Percentiles rank a stretch among this genome's conserved stretches.
Conservation (phyloP, 2,888 invertebrate genomes). For the Rhagonycha fulva region DNA sequence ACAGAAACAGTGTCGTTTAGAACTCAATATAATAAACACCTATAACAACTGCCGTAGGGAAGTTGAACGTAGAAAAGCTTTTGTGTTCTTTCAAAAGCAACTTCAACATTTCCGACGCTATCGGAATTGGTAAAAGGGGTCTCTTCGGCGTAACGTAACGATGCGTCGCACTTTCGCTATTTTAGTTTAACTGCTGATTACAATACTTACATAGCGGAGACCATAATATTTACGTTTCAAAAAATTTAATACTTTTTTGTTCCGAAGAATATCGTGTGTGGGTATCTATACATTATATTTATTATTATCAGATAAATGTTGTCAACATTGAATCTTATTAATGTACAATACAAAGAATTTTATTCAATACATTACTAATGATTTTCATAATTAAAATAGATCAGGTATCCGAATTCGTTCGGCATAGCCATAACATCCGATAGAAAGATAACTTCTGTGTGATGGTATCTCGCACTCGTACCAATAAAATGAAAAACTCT, state of each 20-base stretch:
- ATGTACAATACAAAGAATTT: too few species aligned
- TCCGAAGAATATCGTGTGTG: not conserved
- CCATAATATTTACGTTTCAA: constrained; percentile 19
- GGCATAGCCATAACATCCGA: too few species aligned
- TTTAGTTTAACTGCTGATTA: constrained; percentile 29
- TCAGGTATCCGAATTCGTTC: too few species aligned
- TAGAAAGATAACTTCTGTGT: too few species aligned
- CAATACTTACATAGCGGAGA: constrained; percentile 7
- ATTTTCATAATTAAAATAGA: too few species aligned
- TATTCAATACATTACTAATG: too few species aligned
- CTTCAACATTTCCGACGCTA: constrained; percentile 25
- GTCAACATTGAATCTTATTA: too few species aligned
- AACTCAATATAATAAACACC: constrained; percentile 38
- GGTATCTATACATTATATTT: too few species aligned
- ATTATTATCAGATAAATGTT: too few species aligned
- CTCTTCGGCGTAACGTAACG: constrained; percentile 14
- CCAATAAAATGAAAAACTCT: too few species aligned
- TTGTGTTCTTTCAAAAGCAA: constrained; percentile 20
- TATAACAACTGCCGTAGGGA: constrained; percentile 30
- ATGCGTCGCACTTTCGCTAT: constrained; percentile 16
- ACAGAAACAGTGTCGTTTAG: constrained; percentile 35
- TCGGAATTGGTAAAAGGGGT: constrained; percentile 21
- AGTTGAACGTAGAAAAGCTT: constrained; percentile 22
- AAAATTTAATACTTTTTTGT: not conserved
- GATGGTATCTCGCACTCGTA: too few species aligned